These are phyloP conservation scores for Iselma pallidipennis DNA, from an alignment of 2,888 invertebrate genomes.

Conservation along the genomic window DNA sequence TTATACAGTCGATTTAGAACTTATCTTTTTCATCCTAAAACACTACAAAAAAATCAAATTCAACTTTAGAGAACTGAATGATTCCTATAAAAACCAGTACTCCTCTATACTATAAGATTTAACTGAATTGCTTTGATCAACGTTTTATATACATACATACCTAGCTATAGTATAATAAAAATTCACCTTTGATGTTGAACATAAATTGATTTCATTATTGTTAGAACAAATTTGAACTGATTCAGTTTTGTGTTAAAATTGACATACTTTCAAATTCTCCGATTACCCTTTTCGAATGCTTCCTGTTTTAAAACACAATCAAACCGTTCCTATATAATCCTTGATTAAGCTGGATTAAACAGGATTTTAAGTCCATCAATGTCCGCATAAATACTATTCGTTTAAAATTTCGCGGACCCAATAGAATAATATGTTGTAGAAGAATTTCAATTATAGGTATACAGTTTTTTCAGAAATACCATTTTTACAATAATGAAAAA, in stretches of 20 bases:
- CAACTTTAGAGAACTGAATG: slow-evolving; percentile 1
- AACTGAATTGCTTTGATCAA: not conserved
- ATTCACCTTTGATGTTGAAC: not conserved
- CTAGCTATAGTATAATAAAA: not conserved
- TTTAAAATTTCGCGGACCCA: not conserved
- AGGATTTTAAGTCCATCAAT: not conserved
- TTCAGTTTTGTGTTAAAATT: not conserved
- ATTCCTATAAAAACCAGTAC: not conserved
- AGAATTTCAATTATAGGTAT: too few species aligned
- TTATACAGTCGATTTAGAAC: slow-evolving; percentile 13
- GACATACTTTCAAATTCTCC: not conserved
- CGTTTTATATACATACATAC: not conserved
- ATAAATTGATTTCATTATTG: not conserved
- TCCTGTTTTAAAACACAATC: not conserved
- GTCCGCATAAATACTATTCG: not conserved
- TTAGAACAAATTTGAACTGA: not conserved
- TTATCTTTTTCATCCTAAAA: not conserved
- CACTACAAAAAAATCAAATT: slow-evolving; percentile 3
- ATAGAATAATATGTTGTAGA: not conserved
- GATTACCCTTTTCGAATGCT: not conserved
- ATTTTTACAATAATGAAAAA: not conserved
- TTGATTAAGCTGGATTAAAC: not conserved
- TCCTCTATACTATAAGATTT: not conserved
- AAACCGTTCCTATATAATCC: not conserved
- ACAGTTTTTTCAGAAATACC: too few species aligned